phyloP scores from a whole-genome alignment of 2,797 vertebrate species.

The Vipera ursinii region DNA sequence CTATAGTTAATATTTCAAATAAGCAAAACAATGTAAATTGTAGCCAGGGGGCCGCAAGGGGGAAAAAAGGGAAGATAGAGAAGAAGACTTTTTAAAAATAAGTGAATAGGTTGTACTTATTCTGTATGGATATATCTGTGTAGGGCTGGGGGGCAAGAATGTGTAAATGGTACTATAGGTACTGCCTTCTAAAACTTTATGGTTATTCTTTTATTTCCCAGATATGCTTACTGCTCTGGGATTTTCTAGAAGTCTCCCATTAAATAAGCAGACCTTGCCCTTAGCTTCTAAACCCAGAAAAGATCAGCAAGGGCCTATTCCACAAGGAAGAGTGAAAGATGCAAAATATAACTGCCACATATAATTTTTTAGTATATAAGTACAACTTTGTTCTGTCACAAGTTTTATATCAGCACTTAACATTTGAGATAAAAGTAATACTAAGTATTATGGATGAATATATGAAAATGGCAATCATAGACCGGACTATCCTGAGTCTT shows the following conservation, averaged over 20 bases:
- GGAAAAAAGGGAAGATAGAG: background rate
- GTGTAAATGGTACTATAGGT: background rate
- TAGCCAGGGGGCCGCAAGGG: background rate
- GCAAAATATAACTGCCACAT: background rate
- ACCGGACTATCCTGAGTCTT: background rate
- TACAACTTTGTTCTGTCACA: background rate
- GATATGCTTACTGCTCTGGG: background rate
- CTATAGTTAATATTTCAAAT: conserved; percentile 3
- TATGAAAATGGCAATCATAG: background rate
- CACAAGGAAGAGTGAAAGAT: background rate
- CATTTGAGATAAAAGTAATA: conserved; percentile 8
- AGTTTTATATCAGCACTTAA: conserved; percentile 23
- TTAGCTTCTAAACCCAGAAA: background rate
- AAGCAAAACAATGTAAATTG: background rate
- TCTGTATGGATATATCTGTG: background rate
- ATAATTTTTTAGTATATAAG: background rate
- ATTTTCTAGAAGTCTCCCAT: background rate
- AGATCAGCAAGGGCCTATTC: background rate
- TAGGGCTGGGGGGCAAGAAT: background rate
- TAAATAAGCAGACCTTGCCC: background rate
- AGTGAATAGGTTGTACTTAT: background rate
- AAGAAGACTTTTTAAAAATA: background rate
- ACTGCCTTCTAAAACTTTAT: background rate
- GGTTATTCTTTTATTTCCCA: background rate
- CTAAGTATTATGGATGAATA: background rate